Base-by-base conservation (phyloP, 2,113 vertebrate species). In the Vulpes vulpes region DNA sequence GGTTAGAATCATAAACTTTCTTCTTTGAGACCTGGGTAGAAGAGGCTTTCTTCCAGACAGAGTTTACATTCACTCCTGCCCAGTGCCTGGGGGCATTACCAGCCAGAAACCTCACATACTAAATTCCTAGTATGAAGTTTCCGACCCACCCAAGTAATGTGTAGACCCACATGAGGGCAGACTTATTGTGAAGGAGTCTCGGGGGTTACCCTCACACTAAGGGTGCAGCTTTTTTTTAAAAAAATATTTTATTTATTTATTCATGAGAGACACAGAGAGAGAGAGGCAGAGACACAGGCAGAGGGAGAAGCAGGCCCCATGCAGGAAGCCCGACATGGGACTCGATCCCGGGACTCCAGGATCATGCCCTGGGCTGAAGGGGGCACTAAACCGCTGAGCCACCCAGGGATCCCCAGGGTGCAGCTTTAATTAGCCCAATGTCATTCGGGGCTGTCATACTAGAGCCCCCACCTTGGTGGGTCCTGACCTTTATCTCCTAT, bases 1-100 rank as follows among this genome's bases (percentile, higher is more conserved):
- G 60, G 17, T 53, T 82, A 91, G 12, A 94, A 67, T 71, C 51
- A 53, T 83, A 92, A 92, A 88, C 67, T 59, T 76, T 82, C 64
- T 91, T 82, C 55, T 88, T 78, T 49, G 82, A 91, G 59, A 89
- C 57, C 11, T 82, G 17, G 12, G 17, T 55, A 59, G 71, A 87
- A 89, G 53, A 23, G 89, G 17, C 22, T 60, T 53, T 84, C 62
- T 73, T 92, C 32, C 79, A 64, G 23, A 59, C 12, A 62, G 38
- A 32, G 35, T 55, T 73, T 82, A 3, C 15, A 10, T 67, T 85
- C n/a, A 14, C 64, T 90, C 57, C 15, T 82, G 30, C n/a, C 73
- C 53, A 8, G 38, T 38, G 5, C 20, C 87, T 32, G 5, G 62
- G 25, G 20, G 0, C 25, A 35, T 32, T 43, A 51, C 19, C n/a